phyloP scores from a whole-genome alignment of 2,797 vertebrate species.

The Bradypus variegatus region DNA sequence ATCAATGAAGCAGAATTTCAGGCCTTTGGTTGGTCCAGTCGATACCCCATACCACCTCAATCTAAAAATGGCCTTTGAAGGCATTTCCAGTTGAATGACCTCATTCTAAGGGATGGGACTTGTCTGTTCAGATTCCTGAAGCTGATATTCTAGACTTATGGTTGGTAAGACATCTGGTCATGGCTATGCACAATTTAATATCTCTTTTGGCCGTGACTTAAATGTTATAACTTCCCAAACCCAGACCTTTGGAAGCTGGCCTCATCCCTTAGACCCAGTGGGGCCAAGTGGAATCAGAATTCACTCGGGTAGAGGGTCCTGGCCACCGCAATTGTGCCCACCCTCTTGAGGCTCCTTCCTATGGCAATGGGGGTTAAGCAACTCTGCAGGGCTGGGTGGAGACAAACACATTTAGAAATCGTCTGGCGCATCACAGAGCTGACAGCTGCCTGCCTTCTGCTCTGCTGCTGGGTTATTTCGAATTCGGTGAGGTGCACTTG shows the following conservation, averaged over 20 bases:
- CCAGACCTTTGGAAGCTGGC: neutral
- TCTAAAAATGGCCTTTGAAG: neutral
- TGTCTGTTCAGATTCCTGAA: neutral
- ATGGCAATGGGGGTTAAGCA: slow-evolving; percentile 44
- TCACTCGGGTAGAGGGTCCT: neutral
- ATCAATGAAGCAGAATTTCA: neutral
- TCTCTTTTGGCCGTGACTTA: neutral
- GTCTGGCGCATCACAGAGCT: neutral
- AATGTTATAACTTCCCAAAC: neutral
- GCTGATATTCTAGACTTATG: neutral
- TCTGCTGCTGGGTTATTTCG: neutral
- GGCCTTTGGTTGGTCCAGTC: neutral
- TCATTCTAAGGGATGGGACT: neutral
- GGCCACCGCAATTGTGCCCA: accelerated
- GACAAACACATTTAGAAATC: neutral
- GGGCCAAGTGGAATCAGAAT: neutral
- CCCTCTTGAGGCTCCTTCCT: slow-evolving; percentile 40
- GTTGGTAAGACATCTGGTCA: neutral
- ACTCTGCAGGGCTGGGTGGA: slow-evolving; percentile 34
- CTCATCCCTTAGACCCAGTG: neutral
- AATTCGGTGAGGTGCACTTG: neutral
- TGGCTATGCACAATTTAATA: neutral
- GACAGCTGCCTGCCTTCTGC: neutral
- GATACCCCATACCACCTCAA: neutral
- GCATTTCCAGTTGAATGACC: neutral